phyloP scores from a whole-genome alignment of 2,113 vertebrate genomes.

The Catharus minimus region DNA sequence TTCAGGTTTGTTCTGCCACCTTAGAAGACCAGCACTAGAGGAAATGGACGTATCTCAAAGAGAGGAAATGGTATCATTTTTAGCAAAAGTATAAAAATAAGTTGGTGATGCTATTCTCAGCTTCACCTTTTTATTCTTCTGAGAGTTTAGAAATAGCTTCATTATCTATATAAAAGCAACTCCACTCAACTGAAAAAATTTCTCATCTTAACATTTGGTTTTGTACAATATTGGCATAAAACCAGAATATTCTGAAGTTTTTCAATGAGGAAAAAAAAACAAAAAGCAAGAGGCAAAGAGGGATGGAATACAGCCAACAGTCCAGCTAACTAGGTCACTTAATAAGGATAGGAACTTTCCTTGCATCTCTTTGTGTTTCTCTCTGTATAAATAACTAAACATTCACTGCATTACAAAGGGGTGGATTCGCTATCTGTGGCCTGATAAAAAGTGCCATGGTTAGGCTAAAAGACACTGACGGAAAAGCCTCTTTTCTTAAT shows the following conservation, averaged over 20 bases:
- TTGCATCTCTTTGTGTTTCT: neutral
- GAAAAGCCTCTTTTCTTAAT: neutral
- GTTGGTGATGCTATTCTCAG: neutral
- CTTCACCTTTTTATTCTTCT: neutral
- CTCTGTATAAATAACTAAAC: neutral
- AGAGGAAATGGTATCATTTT: neutral
- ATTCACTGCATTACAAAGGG: neutral
- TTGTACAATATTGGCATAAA: neutral
- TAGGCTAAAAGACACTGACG: neutral
- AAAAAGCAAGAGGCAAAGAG: neutral
- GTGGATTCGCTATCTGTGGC: neutral
- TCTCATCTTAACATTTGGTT: neutral
- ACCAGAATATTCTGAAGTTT: neutral
- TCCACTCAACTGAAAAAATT: neutral
- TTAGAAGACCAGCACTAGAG: neutral
- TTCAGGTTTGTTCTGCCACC: neutral
- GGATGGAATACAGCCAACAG: neutral
- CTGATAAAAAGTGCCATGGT: neutral
- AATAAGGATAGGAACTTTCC: neutral
- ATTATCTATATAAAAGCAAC: neutral
- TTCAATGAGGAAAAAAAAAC: neutral
- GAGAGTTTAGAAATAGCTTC: neutral
- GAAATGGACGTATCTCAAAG: neutral
- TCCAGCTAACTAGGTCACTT: neutral
- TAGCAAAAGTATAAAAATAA: neutral